Percentiles rank a stretch among this genome's conserved stretches.
These are phyloP conservation scores for Epinephelus awoara DNA, from an alignment of 2,797 vertebrate species.

Conservation along the genomic window DNA sequence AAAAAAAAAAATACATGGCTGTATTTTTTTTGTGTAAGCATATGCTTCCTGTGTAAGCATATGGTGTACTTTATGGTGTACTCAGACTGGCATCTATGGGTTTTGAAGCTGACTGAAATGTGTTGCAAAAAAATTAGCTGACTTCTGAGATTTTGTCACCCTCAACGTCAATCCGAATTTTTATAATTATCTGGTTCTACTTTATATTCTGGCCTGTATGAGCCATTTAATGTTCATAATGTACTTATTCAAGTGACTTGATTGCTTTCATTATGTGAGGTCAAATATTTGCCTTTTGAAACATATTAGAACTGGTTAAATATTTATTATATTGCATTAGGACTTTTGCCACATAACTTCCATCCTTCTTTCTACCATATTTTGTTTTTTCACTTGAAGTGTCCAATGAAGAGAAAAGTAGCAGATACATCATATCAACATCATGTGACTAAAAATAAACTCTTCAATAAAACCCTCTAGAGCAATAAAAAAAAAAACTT, in stretches of 20 bases:
- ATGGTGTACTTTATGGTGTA: slow-evolving; percentile 26
- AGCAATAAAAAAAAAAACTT: slow-evolving; percentile 15
- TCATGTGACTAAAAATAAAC: background rate
- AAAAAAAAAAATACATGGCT: slow-evolving; percentile 18
- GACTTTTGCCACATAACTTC: background rate
- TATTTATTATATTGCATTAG: too few species aligned
- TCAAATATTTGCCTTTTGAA: background rate
- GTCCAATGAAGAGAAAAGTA: background rate
- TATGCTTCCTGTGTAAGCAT: slow-evolving; percentile 39
- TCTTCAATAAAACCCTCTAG: background rate
- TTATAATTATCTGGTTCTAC: background rate
- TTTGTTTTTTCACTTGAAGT: background rate
- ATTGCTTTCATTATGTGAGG: too few species aligned
- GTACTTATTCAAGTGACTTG: too few species aligned
- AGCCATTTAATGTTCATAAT: background rate
- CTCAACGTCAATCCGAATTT: background rate
- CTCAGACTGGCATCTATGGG: slow-evolving; percentile 5
- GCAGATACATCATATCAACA: background rate
- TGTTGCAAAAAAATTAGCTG: background rate
- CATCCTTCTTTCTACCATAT: background rate
- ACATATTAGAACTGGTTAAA: background rate
- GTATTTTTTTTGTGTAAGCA: slow-evolving; percentile 32
- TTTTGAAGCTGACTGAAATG: slow-evolving; percentile 3
- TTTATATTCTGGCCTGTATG: background rate
- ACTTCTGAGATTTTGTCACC: background rate